A percentile compares a stretch with the other conserved stretches of the same genome.
phyloP scores from a whole-genome alignment of 2,797 vertebrate species.

The Helarctos malayanus region DNA sequence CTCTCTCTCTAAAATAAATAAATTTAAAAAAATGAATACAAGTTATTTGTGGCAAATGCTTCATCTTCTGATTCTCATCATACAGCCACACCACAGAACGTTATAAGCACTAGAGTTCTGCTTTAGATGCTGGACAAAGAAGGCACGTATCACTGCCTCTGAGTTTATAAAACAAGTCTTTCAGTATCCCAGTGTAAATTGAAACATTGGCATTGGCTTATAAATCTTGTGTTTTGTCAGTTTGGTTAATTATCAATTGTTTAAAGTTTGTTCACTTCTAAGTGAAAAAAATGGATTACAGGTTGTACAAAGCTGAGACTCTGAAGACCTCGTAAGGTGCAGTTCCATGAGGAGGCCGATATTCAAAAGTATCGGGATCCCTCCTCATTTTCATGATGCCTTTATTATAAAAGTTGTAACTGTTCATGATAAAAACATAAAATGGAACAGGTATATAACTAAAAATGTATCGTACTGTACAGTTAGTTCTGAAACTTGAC shows the following conservation, averaged over 20 bases:
- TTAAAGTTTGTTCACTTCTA: slow-evolving; percentile 46
- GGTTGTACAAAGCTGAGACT: neutral
- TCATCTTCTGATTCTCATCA: slow-evolving; percentile 22
- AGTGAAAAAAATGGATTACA: slow-evolving; percentile 5
- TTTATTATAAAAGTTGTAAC: slow-evolving; percentile 54
- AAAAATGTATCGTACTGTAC: slow-evolving; percentile 27
- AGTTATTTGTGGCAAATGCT: neutral
- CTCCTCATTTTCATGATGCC: slow-evolving; percentile 45
- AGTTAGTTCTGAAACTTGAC: slow-evolving; percentile 33
- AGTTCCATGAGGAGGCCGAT: neutral
- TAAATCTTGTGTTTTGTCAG: slow-evolving; percentile 1
- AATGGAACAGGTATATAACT: slow-evolving; percentile 12
- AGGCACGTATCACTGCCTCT: neutral
- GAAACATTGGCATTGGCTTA: slow-evolving; percentile 34
- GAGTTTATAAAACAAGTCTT: slow-evolving; percentile 42
- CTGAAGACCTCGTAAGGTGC: neutral
- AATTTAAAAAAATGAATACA: slow-evolving; percentile 22
- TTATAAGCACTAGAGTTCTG: neutral
- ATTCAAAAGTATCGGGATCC: neutral
- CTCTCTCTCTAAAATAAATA: neutral
- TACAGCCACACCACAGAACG: neutral
- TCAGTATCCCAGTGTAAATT: slow-evolving; percentile 31
- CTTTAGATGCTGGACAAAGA: slow-evolving; percentile 21
- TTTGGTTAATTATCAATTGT: slow-evolving; percentile 17
- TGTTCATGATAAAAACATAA: slow-evolving; percentile 55